Evolutionary conservation across 2,888 invertebrate genomes (phyloP), one percentile per base, ranked within the genome.

Genomic region (Hirtodrosophila alboralis): DNA sequence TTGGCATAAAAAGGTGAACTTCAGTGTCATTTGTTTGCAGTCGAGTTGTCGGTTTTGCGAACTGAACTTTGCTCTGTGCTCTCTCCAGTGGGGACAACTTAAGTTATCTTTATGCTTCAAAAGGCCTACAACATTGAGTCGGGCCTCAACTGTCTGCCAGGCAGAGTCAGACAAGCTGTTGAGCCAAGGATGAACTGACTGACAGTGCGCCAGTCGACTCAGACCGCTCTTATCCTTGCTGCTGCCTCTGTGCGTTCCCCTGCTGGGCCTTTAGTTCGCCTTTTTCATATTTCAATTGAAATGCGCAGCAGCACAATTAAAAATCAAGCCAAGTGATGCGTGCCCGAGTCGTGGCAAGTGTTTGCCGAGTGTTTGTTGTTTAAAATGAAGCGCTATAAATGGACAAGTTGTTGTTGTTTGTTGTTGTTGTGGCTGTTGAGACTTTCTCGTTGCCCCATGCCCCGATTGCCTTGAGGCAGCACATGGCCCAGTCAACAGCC

Each of bases 61-160:
- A 37, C 51, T 67, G 68, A 72, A 67, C 63, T 76, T 62, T 72
- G 49, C 63, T 49, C 52, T 53, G 16, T 7, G 10, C 14, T 44
- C 16, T 52, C 56, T 66, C 72, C 69, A 60, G 75, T 49, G 80
- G 80, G 79, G 69, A 79, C 69, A 73, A 79, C 80, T 79, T 72
- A 75, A 72, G 72, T 79, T 72, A 75, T 77, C 72, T 77, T 77
- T 75, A 69, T 79, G 75, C 69, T 60, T 75, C 76, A 75, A 79
- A 77, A 79, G 80, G 79, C 76, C 76, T 75, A 70, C 78, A 23
- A 54, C 59, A 5, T 43, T n/a, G 52, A 54, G 64, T 40, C 31
- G 12, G 52, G 40, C 70, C 38, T 48, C 63, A 52, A 59, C 71
- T 69, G 71, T 74, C 64, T 73, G 67, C 58, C 66, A 65, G 28